Percentiles rank a stretch among this genome's conserved stretches.
Evolutionary conservation across 1,140 invertebrate genomes (phyloP).

Genomic region (Brachionus sp.): DNA sequence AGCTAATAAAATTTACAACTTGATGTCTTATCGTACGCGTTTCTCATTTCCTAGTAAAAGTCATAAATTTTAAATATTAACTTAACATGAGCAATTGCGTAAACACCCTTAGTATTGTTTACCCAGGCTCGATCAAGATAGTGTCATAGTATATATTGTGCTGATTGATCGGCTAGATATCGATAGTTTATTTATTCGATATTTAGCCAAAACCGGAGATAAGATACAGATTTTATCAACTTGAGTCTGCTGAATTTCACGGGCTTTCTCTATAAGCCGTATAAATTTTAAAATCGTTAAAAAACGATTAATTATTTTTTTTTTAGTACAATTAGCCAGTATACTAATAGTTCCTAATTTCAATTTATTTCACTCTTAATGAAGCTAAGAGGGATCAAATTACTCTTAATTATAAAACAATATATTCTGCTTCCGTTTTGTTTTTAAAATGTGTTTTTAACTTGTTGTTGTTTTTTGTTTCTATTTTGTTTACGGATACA

Average conservation of each 20-base stretch:
- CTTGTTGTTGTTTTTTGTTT: slow-evolving; percentile 18
- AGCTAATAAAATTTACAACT: neutral
- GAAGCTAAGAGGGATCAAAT: slow-evolving; percentile 20
- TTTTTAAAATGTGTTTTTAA: slow-evolving; percentile 33
- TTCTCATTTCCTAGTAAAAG: neutral
- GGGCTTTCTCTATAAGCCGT: neutral
- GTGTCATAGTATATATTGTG: slow-evolving; percentile 13
- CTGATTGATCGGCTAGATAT: slow-evolving; percentile 9
- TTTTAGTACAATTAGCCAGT: slow-evolving; percentile 4
- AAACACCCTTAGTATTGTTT: neutral
- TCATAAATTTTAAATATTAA: slow-evolving; percentile 40
- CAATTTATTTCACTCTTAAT: neutral
- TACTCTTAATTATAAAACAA: slow-evolving; percentile 44
- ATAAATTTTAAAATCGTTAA: slow-evolving; percentile 22
- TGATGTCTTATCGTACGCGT: neutral
- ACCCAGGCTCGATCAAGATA: neutral
- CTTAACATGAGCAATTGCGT: neutral
- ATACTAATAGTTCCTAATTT: neutral
- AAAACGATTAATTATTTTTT: slow-evolving; percentile 36
- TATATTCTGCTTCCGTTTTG: slow-evolving; percentile 10
- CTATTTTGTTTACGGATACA: slow-evolving; percentile 31
- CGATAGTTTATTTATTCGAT: slow-evolving; percentile 27
- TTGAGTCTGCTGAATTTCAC: neutral
- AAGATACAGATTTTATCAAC: slow-evolving; percentile 40
- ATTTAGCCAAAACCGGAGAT: slow-evolving; percentile 4